Evolutionary conservation across 2,113 vertebrate genomes (phyloP).

Genomic region (Acanthochromis polyacanthus): DNA sequence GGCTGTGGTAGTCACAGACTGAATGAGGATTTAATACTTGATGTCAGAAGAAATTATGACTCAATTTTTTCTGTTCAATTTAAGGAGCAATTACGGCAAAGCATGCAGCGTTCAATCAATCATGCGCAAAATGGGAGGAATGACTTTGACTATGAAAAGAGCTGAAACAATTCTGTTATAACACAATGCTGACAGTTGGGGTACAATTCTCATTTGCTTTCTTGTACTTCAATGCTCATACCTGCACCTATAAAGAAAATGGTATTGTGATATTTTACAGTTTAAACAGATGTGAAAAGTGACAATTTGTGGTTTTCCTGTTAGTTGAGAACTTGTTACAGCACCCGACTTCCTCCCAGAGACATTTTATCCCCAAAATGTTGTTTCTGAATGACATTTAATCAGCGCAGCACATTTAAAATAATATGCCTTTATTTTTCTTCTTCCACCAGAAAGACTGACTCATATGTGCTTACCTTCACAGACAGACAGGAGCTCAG

Average conservation of each 20-base stretch:
- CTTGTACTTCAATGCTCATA: too few relatives aligned
- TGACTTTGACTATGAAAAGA: not conserved
- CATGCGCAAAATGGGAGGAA: slow-evolving; percentile 11
- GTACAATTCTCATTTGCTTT: not conserved
- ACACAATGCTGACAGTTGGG: not conserved
- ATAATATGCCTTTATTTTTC: not conserved
- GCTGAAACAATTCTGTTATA: not conserved
- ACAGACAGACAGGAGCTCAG: slow-evolving; percentile 8
- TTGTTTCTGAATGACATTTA: not conserved
- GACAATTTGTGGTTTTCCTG: not conserved
- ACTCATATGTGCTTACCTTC: not conserved
- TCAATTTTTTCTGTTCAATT: slow-evolving; percentile 32
- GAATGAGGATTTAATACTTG: slow-evolving; percentile 24
- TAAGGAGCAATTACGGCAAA: slow-evolving; percentile 30
- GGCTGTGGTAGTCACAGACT: not conserved
- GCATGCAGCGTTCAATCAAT: slow-evolving; percentile 2
- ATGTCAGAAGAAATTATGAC: slow-evolving; percentile 27
- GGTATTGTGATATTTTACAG: too few relatives aligned
- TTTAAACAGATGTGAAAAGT: not conserved
- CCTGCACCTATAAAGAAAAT: too few relatives aligned
- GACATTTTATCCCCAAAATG: too few relatives aligned
- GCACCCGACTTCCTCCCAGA: too few relatives aligned
- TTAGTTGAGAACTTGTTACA: too few relatives aligned
- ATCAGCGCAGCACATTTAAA: not conserved
- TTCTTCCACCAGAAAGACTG: not conserved